Conservation (phyloP, 2,113 vertebrate genomes). For the Excalfactoria chinensis region DNA sequence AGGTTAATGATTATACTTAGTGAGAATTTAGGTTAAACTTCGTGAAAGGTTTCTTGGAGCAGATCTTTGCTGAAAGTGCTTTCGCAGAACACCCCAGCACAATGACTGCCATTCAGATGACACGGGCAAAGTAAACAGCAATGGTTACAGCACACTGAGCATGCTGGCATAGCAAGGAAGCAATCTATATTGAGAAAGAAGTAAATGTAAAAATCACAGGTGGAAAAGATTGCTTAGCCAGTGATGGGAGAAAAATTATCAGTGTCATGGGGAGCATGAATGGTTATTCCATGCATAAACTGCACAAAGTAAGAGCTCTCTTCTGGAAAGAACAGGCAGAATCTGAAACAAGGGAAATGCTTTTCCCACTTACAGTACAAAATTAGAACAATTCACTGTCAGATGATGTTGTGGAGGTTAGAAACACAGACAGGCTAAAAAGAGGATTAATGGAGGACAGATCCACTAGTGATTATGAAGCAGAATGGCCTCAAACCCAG, state of each 20-base stretch:
- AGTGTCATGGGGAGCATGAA: neutral
- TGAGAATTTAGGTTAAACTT: conserved; percentile 3
- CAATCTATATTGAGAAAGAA: neutral
- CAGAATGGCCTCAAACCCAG: conserved; percentile 23
- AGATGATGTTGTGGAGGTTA: neutral
- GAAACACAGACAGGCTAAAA: neutral
- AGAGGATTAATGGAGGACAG: conserved; percentile 17
- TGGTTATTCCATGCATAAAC: neutral
- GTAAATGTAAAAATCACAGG: neutral
- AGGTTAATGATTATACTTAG: conserved; percentile 25
- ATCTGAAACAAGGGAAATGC: neutral
- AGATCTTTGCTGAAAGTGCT: neutral
- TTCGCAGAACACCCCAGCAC: neutral
- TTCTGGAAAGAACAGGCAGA: neutral
- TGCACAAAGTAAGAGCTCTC: neutral
- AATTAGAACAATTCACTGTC: neutral
- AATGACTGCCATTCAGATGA: neutral
- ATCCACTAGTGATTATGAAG: conserved; percentile 12
- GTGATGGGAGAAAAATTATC: neutral
- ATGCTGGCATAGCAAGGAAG: neutral
- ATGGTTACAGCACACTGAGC: neutral
- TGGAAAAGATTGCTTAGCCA: neutral
- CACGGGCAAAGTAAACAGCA: neutral
- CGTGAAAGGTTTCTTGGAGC: neutral
- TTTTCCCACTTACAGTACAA: neutral